Evolutionary conservation across 2,797 vertebrate genomes (phyloP).

Genomic region (Rhinophrynus dorsalis): DNA sequence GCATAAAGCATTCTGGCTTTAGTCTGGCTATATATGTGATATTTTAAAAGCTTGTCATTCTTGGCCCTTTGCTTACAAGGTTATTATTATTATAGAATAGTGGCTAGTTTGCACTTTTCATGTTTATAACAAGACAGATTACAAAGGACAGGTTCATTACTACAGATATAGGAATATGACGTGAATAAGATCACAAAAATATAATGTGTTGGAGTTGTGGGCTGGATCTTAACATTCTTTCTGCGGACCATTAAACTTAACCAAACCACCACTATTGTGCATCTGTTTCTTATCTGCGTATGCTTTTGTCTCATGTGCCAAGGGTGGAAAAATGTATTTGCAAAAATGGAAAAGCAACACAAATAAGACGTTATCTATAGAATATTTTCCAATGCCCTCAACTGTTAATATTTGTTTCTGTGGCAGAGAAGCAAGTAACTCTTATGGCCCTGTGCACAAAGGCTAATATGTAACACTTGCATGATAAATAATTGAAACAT

Average conservation of each 20-base stretch:
- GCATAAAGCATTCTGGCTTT: slow-evolving; percentile 20
- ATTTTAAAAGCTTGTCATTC: neutral
- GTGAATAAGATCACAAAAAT: slow-evolving; percentile 26
- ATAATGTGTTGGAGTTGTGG: slow-evolving; percentile 33
- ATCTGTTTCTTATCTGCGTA: slow-evolving; percentile 42
- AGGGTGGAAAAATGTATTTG: neutral
- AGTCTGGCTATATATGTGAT: slow-evolving; percentile 1
- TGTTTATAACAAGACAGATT: slow-evolving; percentile 18
- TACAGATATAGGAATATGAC: slow-evolving; percentile 28
- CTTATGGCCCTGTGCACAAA: slow-evolving; percentile 1
- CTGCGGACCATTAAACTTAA: slow-evolving; percentile 36
- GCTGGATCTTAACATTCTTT: slow-evolving; percentile 34
- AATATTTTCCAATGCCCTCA: slow-evolving; percentile 20
- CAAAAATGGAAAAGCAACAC: slow-evolving; percentile 25
- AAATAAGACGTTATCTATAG: slow-evolving; percentile 20
- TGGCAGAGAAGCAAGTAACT: slow-evolving; percentile 5
- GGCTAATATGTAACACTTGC: too few species aligned
- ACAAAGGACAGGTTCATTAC: slow-evolving; percentile 23
- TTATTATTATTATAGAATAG: neutral
- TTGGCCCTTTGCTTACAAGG: slow-evolving; percentile 3
- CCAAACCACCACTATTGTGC: slow-evolving; percentile 31
- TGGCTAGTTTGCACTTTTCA: slow-evolving; percentile 10
- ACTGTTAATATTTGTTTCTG: slow-evolving; percentile 21
- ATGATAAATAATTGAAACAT: too few species aligned
- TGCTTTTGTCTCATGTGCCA: slow-evolving; percentile 39